Conservation (phyloP, 2,797 vertebrate genomes). For the Astyanax mexicanus region DNA sequence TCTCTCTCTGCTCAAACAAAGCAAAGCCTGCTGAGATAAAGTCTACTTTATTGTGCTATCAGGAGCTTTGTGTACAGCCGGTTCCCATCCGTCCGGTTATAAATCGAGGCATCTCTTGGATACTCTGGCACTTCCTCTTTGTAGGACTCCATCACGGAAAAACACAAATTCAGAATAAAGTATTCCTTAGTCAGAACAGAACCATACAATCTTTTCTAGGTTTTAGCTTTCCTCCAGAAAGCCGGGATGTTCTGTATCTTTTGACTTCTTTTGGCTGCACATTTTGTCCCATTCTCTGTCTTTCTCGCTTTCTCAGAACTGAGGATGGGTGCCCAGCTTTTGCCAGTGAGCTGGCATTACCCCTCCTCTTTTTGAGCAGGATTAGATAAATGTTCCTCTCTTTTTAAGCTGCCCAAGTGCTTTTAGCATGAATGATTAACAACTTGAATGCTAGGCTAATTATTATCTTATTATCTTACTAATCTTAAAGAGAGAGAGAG, state of each 20-base stretch:
- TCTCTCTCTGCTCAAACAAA: constrained; percentile 52
- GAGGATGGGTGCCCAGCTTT: background rate
- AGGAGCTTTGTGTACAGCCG: constrained; percentile 35
- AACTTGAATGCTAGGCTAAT: background rate
- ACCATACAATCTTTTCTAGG: too few relatives aligned
- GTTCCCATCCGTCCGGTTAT: constrained; percentile 29
- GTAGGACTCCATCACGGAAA: constrained; percentile 11
- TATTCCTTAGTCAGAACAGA: background rate
- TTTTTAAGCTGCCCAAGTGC: too few relatives aligned
- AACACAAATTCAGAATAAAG: background rate
- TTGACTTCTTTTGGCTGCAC: background rate
- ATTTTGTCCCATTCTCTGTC: background rate
- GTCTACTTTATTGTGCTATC: constrained; percentile 10
- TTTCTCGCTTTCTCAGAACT: constrained; percentile 7
- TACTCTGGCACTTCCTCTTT: constrained; percentile 40
- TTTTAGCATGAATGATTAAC: background rate
- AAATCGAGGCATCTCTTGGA: constrained; percentile 58
- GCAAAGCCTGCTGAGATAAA: constrained; percentile 45
- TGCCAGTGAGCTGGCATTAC: background rate
- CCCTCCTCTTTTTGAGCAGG: background rate
- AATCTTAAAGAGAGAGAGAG: background rate
- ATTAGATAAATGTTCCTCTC: background rate
- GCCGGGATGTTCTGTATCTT: background rate
- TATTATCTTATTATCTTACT: background rate
- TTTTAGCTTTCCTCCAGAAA: background rate